These are phyloP conservation scores for Puntigrus tetrazona DNA, from an alignment of 2,113 vertebrate genomes.

Conservation along the genomic window DNA sequence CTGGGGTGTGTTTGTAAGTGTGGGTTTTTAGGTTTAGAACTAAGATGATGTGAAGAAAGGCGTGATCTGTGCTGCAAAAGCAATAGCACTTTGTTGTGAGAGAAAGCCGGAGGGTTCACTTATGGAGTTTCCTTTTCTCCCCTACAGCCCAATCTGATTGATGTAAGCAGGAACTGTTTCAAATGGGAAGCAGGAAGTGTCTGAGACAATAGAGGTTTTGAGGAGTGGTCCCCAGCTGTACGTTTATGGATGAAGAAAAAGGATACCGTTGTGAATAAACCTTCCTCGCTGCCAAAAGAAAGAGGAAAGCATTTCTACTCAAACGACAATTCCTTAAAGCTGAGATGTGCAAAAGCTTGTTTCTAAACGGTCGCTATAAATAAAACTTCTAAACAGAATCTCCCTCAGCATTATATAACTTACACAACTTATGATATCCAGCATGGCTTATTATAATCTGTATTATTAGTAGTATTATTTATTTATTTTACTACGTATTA, in stretches of 20 bases:
- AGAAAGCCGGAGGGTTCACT: constrained; percentile 51
- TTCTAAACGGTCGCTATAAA: neutral
- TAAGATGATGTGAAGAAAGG: constrained; percentile 32
- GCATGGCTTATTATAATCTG: neutral
- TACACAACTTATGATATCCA: neutral
- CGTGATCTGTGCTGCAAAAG: neutral
- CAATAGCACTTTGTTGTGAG: constrained; percentile 51
- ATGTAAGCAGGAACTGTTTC: constrained; percentile 67
- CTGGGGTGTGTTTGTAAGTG: neutral
- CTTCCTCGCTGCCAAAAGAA: constrained; percentile 46
- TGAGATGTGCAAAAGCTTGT: neutral
- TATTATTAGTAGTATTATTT: too few relatives aligned
- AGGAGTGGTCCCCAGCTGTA: constrained; percentile 66
- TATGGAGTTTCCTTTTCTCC: constrained; percentile 67
- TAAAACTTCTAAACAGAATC: neutral
- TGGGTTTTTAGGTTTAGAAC: neutral
- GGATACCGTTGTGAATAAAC: constrained; percentile 37
- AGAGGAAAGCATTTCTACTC: constrained; percentile 24
- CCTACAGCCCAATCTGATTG: constrained; percentile 65
- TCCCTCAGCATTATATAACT: neutral
- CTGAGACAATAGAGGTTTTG: constrained; percentile 72
- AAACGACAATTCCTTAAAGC: constrained; percentile 1
- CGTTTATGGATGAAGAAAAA: constrained; percentile 51
- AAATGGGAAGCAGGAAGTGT: constrained; percentile 72
- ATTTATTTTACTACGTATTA: too few relatives aligned